Evolutionary conservation across 2,888 invertebrate genomes (phyloP), one percentile per base, ranked within the genome.

Genomic region (Apotomis capreana): DNA sequence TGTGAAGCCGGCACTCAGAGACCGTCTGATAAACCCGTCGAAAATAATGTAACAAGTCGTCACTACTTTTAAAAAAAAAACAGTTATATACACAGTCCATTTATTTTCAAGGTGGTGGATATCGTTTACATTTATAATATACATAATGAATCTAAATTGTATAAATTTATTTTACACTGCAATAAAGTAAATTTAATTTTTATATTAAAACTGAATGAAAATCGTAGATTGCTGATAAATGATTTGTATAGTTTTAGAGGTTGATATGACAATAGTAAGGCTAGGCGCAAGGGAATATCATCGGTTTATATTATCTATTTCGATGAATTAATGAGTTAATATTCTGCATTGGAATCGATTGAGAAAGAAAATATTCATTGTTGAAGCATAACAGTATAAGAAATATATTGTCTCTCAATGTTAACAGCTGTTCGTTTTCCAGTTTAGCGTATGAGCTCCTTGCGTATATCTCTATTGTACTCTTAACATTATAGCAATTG

Each of bases 1-100:
- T 49, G 49, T 10, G 9, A 49, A 10, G 9, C 49, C 10, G 49
- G 49, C 10, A 49, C 3, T 60, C 6, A 49, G 10, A 13, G 10
- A 62, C 61, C 61, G 61, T 62, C 61, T 51, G n/a, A 61, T 8
- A 15, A 12, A 49, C 49, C 61, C 61, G 61, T 61, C 49, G 60
- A 61, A 60, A 3, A 44, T 60, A 46, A 44, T 40, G 8, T 12
- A 15, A 46, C 0, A 40, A 46, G 46, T 44, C 6, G 46, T 10
- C 46, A 46, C 9, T 3, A 46, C 6, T 40, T 40, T 40, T 0
- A 40, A 40, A 40, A 40, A 40, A 40, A 40, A 40, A 40, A 40
- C 6, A 6, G 6, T 40, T 6, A 40, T 6, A 40, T 40, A 40
- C 40, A 40, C 6, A 4, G 40, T 40, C 26, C 26, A 6, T 40